phyloP scores from a whole-genome alignment of 2,113 vertebrate genomes.

The Lophochroa leadbeateri region DNA sequence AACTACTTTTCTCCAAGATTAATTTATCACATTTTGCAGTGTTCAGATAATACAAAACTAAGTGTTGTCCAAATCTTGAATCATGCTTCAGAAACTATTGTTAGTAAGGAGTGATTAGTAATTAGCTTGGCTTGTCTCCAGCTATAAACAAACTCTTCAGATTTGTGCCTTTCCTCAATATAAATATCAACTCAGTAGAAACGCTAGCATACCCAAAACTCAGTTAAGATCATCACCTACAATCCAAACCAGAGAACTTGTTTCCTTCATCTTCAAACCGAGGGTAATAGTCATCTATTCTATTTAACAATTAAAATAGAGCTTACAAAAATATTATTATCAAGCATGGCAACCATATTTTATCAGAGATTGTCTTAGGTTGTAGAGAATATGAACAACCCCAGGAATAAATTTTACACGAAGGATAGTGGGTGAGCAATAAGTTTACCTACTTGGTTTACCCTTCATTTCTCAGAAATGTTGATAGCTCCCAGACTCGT shows the following conservation, averaged over 20 bases:
- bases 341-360: too few relatives aligned
- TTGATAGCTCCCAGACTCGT: neutral
- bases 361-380: neutral
- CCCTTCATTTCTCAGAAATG: neutral
- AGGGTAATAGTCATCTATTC: neutral
- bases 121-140: neutral
- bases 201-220: neutral
- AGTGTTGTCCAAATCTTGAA: neutral
- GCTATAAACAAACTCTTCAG: neutral
- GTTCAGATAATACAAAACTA: neutral
- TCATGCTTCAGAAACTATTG: neutral
- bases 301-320: neutral
- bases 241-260: neutral
- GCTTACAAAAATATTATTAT: accelerated
- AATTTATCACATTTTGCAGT: neutral
- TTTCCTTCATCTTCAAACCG: neutral
- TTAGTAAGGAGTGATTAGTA: neutral
- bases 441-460: neutral
- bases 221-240: neutral
- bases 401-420: neutral
- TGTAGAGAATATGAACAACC: neutral
- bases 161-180: neutral
- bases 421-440: too few relatives aligned
- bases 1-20: neutral
- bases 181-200: neutral